phyloP scores from a whole-genome alignment of 2,888 invertebrate genomes.

The Dorcus parallelipipedus region DNA sequence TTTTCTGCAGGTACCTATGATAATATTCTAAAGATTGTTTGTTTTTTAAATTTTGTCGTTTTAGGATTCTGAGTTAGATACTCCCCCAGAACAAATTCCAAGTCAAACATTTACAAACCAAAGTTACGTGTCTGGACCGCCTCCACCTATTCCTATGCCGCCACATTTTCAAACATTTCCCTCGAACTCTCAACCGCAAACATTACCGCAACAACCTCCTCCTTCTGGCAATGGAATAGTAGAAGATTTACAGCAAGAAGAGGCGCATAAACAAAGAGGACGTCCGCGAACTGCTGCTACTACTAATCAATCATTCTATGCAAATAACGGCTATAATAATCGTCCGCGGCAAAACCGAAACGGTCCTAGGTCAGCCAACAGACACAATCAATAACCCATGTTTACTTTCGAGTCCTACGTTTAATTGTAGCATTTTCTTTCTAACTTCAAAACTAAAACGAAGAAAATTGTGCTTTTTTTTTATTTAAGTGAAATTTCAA shows the following conservation, averaged over 20 bases:
- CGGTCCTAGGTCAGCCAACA: constrained; percentile 31
- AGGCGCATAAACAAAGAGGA: constrained; percentile 29
- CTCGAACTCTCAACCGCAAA: constrained; percentile 38
- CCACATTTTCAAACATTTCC: constrained; percentile 48
- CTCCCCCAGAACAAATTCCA: constrained; percentile 66
- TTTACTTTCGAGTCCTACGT: background rate
- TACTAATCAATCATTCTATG: constrained; percentile 40
- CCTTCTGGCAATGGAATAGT: constrained; percentile 20
- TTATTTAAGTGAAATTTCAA: constrained; percentile 4
- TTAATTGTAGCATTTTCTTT: constrained; percentile 2
- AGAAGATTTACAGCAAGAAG: constrained; percentile 20
- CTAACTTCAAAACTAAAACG: constrained; percentile 4
- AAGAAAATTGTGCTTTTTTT: background rate
- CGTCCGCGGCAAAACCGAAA: constrained; percentile 37
- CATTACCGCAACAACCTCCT: constrained; percentile 55
- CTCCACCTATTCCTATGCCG: constrained; percentile 57
- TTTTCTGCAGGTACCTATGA: constrained; percentile 66
- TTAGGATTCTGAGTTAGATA: constrained; percentile 77
- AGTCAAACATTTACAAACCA: constrained; percentile 86
- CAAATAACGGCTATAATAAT: constrained; percentile 41
- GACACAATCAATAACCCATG: constrained; percentile 21
- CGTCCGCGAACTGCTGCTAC: constrained; percentile 19
- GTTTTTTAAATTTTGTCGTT: constrained; percentile 17
- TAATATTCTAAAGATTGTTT: background rate
- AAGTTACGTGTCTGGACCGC: constrained; percentile 62